These are phyloP conservation scores for Araneus ventricosus DNA, from an alignment of 1,140 invertebrate species.

Conservation along the genomic window DNA sequence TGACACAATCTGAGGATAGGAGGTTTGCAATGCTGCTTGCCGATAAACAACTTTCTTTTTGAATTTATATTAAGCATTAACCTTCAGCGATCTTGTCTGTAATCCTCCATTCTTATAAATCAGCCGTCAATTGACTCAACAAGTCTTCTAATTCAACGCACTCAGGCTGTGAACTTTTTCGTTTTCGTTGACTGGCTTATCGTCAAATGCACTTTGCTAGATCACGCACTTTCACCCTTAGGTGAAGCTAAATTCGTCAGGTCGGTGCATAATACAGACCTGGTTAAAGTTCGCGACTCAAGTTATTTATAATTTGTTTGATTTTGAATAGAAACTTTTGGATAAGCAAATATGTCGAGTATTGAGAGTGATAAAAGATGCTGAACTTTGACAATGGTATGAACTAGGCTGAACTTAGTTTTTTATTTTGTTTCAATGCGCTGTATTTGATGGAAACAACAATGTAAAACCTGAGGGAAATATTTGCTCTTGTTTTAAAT, in stretches of 20 bases:
- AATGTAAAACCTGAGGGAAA: no score
- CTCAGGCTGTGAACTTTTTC: background rate
- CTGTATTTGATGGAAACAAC: no score
- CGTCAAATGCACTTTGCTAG: background rate
- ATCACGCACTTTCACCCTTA: background rate
- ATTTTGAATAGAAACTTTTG: background rate
- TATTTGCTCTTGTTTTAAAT: no score
- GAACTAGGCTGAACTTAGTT: no score
- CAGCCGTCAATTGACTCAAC: slow-evolving; percentile 21
- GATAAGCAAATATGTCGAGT: background rate
- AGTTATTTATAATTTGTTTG: background rate
- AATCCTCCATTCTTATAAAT: slow-evolving; percentile 26
- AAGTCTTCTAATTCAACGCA: background rate
- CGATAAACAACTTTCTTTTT: background rate
- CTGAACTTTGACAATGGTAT: no score
- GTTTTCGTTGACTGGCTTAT: background rate
- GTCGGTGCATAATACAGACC: background rate
- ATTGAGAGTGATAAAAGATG: background rate
- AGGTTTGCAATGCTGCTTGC: background rate
- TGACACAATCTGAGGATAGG: slow-evolving; percentile 1
- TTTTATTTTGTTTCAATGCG: no score
- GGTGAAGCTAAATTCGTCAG: background rate
- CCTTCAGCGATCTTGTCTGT: background rate
- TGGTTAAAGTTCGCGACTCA: background rate
- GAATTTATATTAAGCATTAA: slow-evolving; percentile 36